These are phyloP conservation scores for Cherax destructor DNA, from an alignment of 1,140 invertebrate species.

Conservation along the genomic window DNA sequence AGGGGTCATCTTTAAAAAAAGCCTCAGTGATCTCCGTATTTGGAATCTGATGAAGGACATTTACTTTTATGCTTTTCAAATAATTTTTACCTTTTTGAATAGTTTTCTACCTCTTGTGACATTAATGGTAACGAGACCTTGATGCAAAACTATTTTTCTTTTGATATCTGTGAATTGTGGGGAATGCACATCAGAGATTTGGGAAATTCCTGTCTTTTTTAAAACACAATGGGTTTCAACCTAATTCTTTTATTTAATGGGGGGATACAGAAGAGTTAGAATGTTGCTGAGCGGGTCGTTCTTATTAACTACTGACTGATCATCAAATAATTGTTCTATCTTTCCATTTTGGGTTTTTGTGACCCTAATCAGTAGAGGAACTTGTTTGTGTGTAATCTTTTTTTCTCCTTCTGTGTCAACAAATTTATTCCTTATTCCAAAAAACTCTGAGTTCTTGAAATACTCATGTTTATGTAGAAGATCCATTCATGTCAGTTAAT, in stretches of 20 bases:
- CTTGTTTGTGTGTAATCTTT: not conserved
- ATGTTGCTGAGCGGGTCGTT: not conserved
- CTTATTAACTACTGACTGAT: too few species aligned
- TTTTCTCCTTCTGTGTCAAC: not conserved
- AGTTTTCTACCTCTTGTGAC: not conserved
- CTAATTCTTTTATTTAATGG: not conserved
- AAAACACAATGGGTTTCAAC: not conserved
- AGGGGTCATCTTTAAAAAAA: constrained; percentile 49
- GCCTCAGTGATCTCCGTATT: constrained; percentile 43
- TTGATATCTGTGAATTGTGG: too few species aligned
- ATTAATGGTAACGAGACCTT: not conserved
- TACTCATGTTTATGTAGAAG: not conserved
- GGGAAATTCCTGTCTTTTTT: not conserved
- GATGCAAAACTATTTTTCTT: too few species aligned
- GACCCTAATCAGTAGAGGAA: constrained; percentile 34
- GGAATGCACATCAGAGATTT: not conserved
- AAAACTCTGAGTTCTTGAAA: not conserved
- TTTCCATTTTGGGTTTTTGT: not conserved
- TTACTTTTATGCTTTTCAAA: not conserved
- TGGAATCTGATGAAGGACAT: not conserved
- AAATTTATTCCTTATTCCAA: not conserved
- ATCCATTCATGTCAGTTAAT: not conserved
- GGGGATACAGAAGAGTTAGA: not conserved
- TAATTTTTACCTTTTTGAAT: not conserved
- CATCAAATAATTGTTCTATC: not conserved